These are phyloP conservation scores for Mnemiopsis leidyi DNA, from an alignment of 37 sponge, comb jelly and placozoan species.

Conservation along the genomic window DNA sequence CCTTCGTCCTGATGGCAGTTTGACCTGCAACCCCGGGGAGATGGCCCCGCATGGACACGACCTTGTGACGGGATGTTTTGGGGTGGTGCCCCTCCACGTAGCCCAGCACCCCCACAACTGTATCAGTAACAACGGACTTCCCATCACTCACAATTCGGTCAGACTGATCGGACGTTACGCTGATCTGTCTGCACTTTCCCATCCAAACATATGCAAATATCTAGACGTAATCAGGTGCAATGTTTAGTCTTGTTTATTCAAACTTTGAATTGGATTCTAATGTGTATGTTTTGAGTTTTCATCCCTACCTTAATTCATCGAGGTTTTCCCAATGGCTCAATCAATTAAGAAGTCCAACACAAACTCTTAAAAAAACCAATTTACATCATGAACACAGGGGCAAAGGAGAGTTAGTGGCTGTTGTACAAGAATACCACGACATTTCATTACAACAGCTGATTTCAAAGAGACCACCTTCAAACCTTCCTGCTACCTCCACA, in stretches of 20 bases:
- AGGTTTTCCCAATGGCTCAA: too few relatives aligned
- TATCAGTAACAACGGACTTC: conserved; percentile 85
- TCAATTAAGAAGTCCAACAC: too few relatives aligned
- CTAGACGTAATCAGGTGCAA: conserved; percentile 77
- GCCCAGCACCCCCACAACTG: conserved; percentile 74
- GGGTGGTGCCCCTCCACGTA: conserved; percentile 79
- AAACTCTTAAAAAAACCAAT: too few relatives aligned
- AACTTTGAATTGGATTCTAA: too few relatives aligned
- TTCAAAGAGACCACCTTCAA: not conserved
- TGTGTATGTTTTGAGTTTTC: too few relatives aligned
- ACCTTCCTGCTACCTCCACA: not conserved
- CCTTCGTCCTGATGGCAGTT: too few relatives aligned
- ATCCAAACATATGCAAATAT: conserved; percentile 79
- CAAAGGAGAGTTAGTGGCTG: conserved; percentile 13
- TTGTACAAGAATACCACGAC: conserved; percentile 39
- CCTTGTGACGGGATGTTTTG: conserved; percentile 66
- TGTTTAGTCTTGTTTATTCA: too few relatives aligned
- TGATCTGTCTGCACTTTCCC: conserved; percentile 69
- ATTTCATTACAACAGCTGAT: not conserved
- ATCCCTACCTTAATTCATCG: too few relatives aligned
- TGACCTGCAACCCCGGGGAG: too few relatives aligned
- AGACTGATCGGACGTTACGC: conserved; percentile 81
- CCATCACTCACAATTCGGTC: conserved; percentile 85
- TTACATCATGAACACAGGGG: too few relatives aligned
- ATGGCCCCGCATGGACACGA: not conserved